Percentiles rank a stretch among this genome's conserved stretches.
These are phyloP conservation scores for Drosophila watanabei DNA, from an alignment of 1,140 invertebrate species.

Conservation along the genomic window DNA sequence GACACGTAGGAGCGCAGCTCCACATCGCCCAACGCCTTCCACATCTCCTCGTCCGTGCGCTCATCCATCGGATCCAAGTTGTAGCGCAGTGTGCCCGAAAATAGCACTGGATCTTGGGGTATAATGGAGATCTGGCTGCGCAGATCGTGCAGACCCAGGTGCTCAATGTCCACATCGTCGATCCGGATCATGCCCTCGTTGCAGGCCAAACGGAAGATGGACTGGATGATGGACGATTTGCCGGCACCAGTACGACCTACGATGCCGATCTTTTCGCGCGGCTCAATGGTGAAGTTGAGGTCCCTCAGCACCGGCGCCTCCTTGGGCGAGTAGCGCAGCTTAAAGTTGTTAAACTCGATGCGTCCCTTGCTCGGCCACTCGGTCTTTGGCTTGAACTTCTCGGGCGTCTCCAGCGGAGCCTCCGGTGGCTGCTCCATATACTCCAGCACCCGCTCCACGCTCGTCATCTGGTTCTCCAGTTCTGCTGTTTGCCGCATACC, in stretches of 20 bases:
- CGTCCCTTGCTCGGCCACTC: conserved; percentile 91
- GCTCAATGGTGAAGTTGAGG: conserved; percentile 89
- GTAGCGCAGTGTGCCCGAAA: conserved; percentile 91
- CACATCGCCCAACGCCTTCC: conserved; percentile 93
- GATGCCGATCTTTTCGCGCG: conserved; percentile 93
- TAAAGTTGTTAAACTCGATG: conserved; percentile 89
- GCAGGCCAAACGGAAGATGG: conserved; percentile 92
- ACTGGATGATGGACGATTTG: conserved; percentile 94
- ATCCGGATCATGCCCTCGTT: conserved; percentile 88
- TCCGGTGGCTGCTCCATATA: conserved; percentile 89
- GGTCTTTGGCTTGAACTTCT: conserved; percentile 86
- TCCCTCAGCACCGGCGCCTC: conserved; percentile 88
- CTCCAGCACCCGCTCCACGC: conserved; percentile 91
- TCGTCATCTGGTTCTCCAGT: conserved; percentile 95
- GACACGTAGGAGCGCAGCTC: conserved; percentile 89
- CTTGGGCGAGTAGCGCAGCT: conserved; percentile 85
- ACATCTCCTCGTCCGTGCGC: conserved; percentile 91
- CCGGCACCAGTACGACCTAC: conserved; percentile 96
- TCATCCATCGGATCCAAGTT: conserved; percentile 93
- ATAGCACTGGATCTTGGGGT: conserved; percentile 92
- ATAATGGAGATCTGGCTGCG: conserved; percentile 92
- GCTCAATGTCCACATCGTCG: conserved; percentile 87
- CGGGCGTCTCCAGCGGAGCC: conserved; percentile 86
- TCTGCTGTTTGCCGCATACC: conserved; percentile 95
- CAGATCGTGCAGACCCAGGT: conserved; percentile 88